A percentile compares a stretch with the other conserved stretches of the same genome.
Evolutionary conservation across 2,113 vertebrate species (phyloP).

Genomic region (Proteles cristata): DNA sequence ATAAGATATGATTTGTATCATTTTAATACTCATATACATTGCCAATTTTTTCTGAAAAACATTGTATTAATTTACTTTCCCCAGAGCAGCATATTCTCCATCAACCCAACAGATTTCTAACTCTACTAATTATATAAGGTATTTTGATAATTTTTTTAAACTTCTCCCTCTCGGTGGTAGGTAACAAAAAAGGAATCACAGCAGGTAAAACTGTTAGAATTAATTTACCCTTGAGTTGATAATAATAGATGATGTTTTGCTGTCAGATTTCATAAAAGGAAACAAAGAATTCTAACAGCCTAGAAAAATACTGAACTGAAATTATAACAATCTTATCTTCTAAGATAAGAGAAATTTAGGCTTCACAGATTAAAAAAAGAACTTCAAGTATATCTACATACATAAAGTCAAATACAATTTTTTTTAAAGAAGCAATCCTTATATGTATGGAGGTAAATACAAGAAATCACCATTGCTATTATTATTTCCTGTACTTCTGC

Average conservation of each 20-base stretch:
- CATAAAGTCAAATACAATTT: neutral
- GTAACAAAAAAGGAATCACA: conserved; percentile 5
- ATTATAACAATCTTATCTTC: conserved; percentile 2
- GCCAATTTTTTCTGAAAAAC: neutral
- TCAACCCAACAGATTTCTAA: neutral
- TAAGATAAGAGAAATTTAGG: neutral
- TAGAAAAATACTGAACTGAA: neutral
- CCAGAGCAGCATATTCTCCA: neutral
- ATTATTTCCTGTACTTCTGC: neutral
- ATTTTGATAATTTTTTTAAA: conserved; percentile 35
- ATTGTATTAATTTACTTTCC: neutral
- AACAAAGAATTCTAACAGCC: conserved; percentile 15
- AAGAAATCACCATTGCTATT: neutral
- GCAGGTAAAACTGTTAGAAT: neutral
- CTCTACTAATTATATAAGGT: neutral
- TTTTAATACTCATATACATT: neutral
- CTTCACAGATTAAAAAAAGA: neutral
- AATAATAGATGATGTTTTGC: neutral
- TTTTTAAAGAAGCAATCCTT: neutral
- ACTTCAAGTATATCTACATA: neutral
- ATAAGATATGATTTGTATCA: neutral
- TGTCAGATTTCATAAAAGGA: conserved; percentile 43
- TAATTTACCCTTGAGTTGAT: conserved; percentile 31
- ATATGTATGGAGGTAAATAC: neutral
- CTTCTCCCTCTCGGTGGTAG: neutral